Evolutionary conservation across 2,113 vertebrate genomes (phyloP), one percentile per base, ranked within the genome.

Genomic region (Cichladusa arquata): DNA sequence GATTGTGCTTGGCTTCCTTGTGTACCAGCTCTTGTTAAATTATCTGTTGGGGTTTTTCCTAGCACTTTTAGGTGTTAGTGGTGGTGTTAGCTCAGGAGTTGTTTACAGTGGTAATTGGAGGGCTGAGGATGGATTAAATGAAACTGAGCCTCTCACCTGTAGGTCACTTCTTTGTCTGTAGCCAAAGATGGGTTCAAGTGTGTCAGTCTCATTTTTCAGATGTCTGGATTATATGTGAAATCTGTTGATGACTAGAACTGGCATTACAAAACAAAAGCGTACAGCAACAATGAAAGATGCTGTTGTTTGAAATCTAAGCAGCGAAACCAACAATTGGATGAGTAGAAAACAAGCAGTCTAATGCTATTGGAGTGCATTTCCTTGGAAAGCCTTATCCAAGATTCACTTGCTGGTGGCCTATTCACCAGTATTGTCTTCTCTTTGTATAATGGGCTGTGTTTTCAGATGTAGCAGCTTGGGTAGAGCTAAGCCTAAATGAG

Each of bases 341-440:
- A 93, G 47, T 81, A 71, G 91, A 78, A 81, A 79, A 40, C 44
- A 81, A 81, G 60, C 64, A 78, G 48, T 47, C 64, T 88, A 36
- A 83, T 88, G 64, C 86, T 86, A 64, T 81, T 94, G 77, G 44
- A 93, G 86, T 91, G 95, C 86, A 74, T 74, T 96, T 90, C 69
- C 77, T 89, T 67, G 69, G 57, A 91, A 74, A 81, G 56, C 64
- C 3, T 1, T 74, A 71, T 84, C 45, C 72, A 53, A n/a, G 69
- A 81, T 86, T 88, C 48, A 44, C 72, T 86, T 67, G 29, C 36
- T 81, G 56, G 88, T 96, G 74, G 86, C 69, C 72, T 96, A 31
- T 97, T 95, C 83, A 88, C 57, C 29, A 58, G 34, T 71, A 64
- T 84, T 95, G 72, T 92, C 40, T 70, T 88, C 51, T 73, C 34